Evolutionary conservation across 2,113 vertebrate genomes (phyloP).

Genomic region (Indicator maculatus): DNA sequence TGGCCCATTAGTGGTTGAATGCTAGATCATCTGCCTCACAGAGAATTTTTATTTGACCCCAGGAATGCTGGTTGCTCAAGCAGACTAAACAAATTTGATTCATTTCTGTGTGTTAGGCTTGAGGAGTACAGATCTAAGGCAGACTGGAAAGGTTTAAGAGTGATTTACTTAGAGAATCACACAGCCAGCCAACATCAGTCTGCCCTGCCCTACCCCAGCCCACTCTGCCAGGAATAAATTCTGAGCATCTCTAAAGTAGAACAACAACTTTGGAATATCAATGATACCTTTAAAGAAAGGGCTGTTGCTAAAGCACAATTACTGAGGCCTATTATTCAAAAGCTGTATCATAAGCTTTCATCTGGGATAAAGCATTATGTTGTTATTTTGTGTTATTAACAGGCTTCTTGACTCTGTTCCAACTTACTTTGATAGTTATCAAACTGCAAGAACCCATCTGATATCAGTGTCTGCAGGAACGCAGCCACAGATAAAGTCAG

Average conservation of each 20-base stretch:
- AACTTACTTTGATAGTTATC: neutral
- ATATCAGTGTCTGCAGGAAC: neutral
- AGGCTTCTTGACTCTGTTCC: neutral
- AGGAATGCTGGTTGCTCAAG: neutral
- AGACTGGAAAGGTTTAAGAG: neutral
- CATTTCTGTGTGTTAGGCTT: neutral
- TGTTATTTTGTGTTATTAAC: neutral
- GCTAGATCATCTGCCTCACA: neutral
- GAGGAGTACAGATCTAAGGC: neutral
- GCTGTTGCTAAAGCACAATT: neutral
- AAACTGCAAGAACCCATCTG: accelerated
- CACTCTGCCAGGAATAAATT: neutral
- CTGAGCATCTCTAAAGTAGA: neutral
- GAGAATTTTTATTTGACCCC: conserved; percentile 14
- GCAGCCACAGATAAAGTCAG: neutral
- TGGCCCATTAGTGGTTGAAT: neutral
- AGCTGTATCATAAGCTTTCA: neutral
- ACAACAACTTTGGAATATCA: neutral
- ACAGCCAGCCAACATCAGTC: neutral
- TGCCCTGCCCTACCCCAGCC: neutral
- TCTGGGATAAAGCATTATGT: neutral
- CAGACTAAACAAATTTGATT: conserved; percentile 21
- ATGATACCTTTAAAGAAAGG: neutral
- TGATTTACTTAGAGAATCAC: neutral
- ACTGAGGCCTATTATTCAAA: neutral